These are phyloP conservation scores for Tiliqua scincoides DNA, from an alignment of 2,113 vertebrate genomes.

Conservation along the genomic window DNA sequence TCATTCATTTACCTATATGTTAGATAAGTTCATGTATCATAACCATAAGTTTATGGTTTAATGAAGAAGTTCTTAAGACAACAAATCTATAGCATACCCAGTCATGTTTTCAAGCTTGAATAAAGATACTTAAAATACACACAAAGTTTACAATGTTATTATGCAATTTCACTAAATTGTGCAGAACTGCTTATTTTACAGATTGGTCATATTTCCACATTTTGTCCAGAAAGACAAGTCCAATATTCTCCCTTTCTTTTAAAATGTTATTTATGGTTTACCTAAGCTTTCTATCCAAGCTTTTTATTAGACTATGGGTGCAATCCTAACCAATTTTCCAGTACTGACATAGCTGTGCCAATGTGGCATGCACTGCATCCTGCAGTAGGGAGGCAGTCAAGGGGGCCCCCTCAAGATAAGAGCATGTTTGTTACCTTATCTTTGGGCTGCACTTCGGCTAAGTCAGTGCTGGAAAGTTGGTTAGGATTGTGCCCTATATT, in stretches of 20 bases:
- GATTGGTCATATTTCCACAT: background rate
- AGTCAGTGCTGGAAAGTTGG: no score
- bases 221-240: slow-evolving; percentile 1
- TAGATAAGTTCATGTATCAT: slow-evolving; percentile 63
- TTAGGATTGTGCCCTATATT: no score
- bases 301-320: slow-evolving; percentile 10
- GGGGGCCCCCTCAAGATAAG: no score
- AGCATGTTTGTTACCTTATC: no score
- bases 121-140: slow-evolving; percentile 19
- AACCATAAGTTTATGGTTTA: no score
- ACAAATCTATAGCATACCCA: slow-evolving; percentile 47
- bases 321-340: no score
- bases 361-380: no score
- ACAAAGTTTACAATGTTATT: background rate
- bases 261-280: slow-evolving; percentile 8
- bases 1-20: slow-evolving; percentile 65
- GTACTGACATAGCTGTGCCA: no score
- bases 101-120: slow-evolving; percentile 48
- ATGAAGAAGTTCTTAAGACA: slow-evolving; percentile 66
- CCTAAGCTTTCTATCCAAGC: background rate
- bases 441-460: no score
- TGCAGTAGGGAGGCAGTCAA: no score
- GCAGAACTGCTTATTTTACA: background rate
- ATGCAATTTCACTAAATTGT: background rate
- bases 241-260: background rate